Base-by-base conservation (phyloP, 2,113 vertebrate species). In the Oryzias javanicus region DNA sequence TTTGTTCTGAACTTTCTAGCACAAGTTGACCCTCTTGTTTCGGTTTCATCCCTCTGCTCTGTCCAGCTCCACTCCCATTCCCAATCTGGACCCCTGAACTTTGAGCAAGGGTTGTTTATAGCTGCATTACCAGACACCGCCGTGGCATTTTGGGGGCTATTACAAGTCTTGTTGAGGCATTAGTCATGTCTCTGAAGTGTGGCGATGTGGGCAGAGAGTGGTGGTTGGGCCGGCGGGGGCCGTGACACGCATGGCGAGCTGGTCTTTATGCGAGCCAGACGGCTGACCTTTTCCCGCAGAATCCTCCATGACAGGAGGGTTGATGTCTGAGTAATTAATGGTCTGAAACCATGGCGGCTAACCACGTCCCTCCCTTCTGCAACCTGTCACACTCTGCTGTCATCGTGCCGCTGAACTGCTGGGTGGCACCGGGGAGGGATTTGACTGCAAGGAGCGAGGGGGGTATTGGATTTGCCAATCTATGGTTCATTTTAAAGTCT, bases 281-380 rank as follows among this genome's bases (percentile, higher is more conserved):
- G 40, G 55, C 68, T 87, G 88, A 89, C 87, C 86, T 89, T 90
- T 89, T 80, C 72, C 61, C 52, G 49, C 55, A 59, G 60, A 69
- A 74, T 66, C 69, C 58, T 79, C 53, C 4, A 18, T 1, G 35
- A 58, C 49, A 24, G 59, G 51, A 84, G 70, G 76, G 57, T 70
- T 74, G 74, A 73, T 67, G 70, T 79, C 82, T 81, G 74, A 68
- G 59, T 83, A 86, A 87, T 89, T 86, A 81, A 85, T 73, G 49
- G 61, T 74, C 71, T 72, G 66, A 76, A 78, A 54, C 55, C 42
- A 49, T 8, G 22, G 41, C 46, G 15, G 61, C 60, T 72, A 61
- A 57, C 75, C 72, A 29, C 60, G 49, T 70, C 50, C 10, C 58
- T 61, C 19, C 16, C 54, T 20, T 27, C 68, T 29, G 14, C 41